phyloP scores from a whole-genome alignment of 92 coral and sea anemone genomes.

The Paragorgia papillata region DNA sequence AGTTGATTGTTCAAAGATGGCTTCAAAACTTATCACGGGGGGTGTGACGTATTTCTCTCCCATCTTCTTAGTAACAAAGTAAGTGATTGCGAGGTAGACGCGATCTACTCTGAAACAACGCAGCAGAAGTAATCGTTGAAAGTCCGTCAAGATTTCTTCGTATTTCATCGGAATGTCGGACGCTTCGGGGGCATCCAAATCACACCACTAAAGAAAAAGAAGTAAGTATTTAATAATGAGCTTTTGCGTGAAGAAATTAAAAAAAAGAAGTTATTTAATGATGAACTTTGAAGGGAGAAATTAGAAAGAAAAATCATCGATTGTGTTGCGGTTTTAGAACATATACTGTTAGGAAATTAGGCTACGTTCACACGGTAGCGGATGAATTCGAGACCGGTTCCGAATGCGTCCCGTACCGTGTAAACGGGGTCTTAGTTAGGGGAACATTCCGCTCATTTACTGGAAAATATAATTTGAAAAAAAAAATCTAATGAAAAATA shows the following conservation, averaged over 20 bases:
- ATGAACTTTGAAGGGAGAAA: too few relatives aligned
- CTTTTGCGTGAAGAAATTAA: background rate
- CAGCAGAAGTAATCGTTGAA: slow-evolving; percentile 85
- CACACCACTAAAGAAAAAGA: slow-evolving; percentile 73
- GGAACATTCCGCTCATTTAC: too few relatives aligned
- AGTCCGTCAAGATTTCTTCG: slow-evolving; percentile 90
- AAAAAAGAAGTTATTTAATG: too few relatives aligned
- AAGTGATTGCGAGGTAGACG: slow-evolving; percentile 95
- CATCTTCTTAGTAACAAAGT: slow-evolving; percentile 98
- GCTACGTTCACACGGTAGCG: too few relatives aligned
- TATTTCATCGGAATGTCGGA: slow-evolving; percentile 89
- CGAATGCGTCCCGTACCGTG: too few relatives aligned
- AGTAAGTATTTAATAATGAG: background rate
- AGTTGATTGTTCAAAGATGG: slow-evolving; percentile 92
- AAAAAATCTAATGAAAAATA: too few relatives aligned
- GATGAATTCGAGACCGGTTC: too few relatives aligned
- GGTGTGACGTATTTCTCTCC: slow-evolving; percentile 99
- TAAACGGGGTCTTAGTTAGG: too few relatives aligned
- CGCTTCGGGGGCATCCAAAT: slow-evolving; percentile 92
- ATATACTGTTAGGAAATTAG: too few relatives aligned
- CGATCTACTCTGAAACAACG: slow-evolving; percentile 99
- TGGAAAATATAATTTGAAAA: too few relatives aligned
- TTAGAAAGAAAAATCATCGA: too few relatives aligned
- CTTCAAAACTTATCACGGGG: slow-evolving; percentile 96
- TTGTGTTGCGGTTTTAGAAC: too few relatives aligned